These are phyloP conservation scores for Theodoxus fluviatilis DNA, from an alignment of 2,888 invertebrate genomes.

Conservation along the genomic window DNA sequence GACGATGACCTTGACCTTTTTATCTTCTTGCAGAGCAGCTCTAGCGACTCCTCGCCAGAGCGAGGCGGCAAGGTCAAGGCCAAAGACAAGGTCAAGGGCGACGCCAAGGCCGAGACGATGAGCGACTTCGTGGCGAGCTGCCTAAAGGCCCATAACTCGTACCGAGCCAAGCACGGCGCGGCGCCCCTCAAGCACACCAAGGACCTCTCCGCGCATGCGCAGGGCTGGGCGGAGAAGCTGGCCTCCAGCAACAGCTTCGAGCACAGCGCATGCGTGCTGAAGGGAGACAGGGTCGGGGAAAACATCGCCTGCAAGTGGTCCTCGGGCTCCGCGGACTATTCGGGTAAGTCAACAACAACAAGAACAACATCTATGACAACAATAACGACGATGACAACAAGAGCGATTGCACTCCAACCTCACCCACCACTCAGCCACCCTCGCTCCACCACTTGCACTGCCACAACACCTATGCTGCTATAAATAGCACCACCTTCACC, in stretches of 20 bases:
- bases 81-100: not conserved
- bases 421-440: too few species aligned
- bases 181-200: constrained; percentile 43
- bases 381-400: not conserved
- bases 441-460: too few species aligned
- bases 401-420: too few species aligned
- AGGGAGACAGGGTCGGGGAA: constrained; percentile 72
- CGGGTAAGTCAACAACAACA: constrained; percentile 40
- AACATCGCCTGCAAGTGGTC: constrained; percentile 62
- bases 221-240: constrained; percentile 87
- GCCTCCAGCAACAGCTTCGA: constrained; percentile 83
- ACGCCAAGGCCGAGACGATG: constrained; percentile 38
- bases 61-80: not conserved
- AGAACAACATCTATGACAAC: too few species aligned
- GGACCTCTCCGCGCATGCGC: constrained; percentile 67
- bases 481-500: too few species aligned
- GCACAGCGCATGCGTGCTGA: constrained; percentile 76
- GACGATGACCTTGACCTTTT: too few species aligned
- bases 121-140: constrained; percentile 52
- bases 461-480: too few species aligned
- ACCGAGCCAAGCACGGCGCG: constrained; percentile 47
- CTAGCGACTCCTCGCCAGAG: constrained; percentile 24
- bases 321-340: constrained; percentile 51
- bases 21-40: too few species aligned
- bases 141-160: constrained; percentile 51